Evolutionary conservation across 2,797 vertebrate genomes (phyloP).

Genomic region (Microhierax caerulescens): DNA sequence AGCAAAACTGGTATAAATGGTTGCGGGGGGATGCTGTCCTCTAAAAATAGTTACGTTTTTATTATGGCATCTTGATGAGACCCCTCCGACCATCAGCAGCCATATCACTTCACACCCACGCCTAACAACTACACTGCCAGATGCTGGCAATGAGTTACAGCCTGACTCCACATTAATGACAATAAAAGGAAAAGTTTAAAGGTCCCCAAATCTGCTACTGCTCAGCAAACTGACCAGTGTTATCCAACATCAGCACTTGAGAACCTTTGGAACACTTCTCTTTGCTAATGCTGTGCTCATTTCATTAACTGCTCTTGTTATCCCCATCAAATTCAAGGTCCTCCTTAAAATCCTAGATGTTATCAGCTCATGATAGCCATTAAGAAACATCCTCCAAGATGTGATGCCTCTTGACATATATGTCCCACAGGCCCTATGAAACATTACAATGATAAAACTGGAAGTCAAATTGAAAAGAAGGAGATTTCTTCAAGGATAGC

Average conservation of each 20-base stretch:
- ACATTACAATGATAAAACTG: background rate
- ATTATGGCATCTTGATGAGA: background rate
- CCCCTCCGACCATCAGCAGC: background rate
- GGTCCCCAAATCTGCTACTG: background rate
- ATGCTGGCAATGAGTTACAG: background rate
- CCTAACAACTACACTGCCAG: background rate
- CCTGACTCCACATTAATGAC: background rate
- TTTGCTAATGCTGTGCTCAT: background rate
- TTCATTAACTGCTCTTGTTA: background rate
- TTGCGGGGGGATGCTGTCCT: accelerated
- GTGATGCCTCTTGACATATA: background rate
- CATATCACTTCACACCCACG: background rate
- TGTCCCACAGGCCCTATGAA: background rate
- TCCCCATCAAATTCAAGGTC: background rate
- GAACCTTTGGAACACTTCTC: background rate
- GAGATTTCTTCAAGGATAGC: background rate
- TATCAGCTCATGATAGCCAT: background rate
- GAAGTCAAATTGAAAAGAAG: background rate
- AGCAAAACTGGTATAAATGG: background rate
- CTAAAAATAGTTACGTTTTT: background rate
- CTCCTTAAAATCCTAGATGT: background rate
- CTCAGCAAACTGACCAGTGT: background rate
- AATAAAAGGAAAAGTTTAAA: background rate
- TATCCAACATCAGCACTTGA: background rate
- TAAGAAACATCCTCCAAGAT: background rate